Conservation (phyloP, 2,797 vertebrate genomes). For the Chaunax sp. region DNA sequence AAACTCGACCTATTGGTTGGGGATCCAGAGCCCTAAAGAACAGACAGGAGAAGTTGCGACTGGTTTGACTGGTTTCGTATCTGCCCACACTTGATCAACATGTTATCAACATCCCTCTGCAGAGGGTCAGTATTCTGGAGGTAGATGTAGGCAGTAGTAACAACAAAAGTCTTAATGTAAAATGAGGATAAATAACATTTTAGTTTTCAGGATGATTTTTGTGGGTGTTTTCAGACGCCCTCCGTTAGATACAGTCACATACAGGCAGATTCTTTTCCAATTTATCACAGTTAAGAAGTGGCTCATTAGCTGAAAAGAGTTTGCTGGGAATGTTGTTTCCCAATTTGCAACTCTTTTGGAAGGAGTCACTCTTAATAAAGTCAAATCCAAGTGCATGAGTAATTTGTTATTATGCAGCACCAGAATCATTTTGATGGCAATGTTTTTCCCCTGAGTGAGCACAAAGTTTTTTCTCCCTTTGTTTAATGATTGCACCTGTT, state of each 20-base stretch:
- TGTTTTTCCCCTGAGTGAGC: constrained; percentile 27
- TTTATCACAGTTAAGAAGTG: constrained; percentile 27
- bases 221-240: constrained; percentile 14
- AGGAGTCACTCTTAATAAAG: constrained; percentile 52
- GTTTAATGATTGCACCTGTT: constrained; percentile 32
- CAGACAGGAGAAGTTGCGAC: too few species aligned
- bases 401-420: constrained; percentile 30
- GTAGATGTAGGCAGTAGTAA: constrained; percentile 5
- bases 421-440: constrained; percentile 27
- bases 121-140: constrained; percentile 7
- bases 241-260: constrained; percentile 7
- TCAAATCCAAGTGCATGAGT: constrained; percentile 37
- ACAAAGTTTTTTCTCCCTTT: neutral
- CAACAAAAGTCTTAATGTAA: neutral
- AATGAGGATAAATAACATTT: neutral
- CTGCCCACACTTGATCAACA: too few species aligned
- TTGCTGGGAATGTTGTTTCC: constrained; percentile 45
- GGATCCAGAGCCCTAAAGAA: too few species aligned
- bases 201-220: neutral
- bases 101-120: constrained; percentile 27
- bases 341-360: constrained; percentile 51
- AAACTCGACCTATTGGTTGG: too few species aligned
- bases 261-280: constrained; percentile 9
- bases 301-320: constrained; percentile 24
- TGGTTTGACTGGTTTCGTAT: too few species aligned